Base-by-base conservation (phyloP, 2,113 vertebrate genomes). In the Oenanthe melanoleuca region DNA sequence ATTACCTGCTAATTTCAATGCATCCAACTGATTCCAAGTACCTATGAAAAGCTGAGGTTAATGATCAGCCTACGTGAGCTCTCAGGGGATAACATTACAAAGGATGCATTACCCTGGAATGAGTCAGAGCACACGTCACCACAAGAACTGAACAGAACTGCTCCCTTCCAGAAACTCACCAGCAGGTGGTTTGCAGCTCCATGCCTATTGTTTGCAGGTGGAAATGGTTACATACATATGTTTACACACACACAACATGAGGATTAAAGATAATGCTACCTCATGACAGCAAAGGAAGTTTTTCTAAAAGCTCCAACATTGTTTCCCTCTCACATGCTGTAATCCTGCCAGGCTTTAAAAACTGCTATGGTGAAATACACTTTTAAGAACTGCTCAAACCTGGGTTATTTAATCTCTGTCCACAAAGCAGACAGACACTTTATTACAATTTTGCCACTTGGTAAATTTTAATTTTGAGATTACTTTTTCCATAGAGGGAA, bases 221-320 rank as follows among this genome's bases (percentile, higher is more conserved):
- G 95, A 93, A 95, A 89, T 83, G 42, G 47, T 78, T 83, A 66
- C 82, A 74, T 60, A 78, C 7, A 2, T n/a, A 67, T 67, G 86
- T 75, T 96, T 93, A 96, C 66, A 80, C 60, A 77, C 56, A 78
- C 86, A 81, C 66, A 70, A 21, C 88, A 65, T 47, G 71, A 93
- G 53, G 85, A 80, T 85, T 89, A 80, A 91, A 93, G 80, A 96
- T 93, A 94, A 86, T 86, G 63, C 67, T 77, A 74, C 52, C 70
- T 75, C 80, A 49, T 73, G 80, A 93, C 86, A 92, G 89, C 90
- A 97, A 78, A 93, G 82, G 86, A 97, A 96, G 91, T 93, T 77
- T 89, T 80, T 84, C 66, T 79, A 89, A 92, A 86, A 89, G 80
- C 34, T 80, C 71, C 34, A 79, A 69, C 81, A 87, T 80, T 96